A percentile compares a stretch with the other conserved stretches of the same genome.
phyloP scores from a whole-genome alignment of 64 coral and sea anemone species.

The Stichodactyla helianthus region DNA sequence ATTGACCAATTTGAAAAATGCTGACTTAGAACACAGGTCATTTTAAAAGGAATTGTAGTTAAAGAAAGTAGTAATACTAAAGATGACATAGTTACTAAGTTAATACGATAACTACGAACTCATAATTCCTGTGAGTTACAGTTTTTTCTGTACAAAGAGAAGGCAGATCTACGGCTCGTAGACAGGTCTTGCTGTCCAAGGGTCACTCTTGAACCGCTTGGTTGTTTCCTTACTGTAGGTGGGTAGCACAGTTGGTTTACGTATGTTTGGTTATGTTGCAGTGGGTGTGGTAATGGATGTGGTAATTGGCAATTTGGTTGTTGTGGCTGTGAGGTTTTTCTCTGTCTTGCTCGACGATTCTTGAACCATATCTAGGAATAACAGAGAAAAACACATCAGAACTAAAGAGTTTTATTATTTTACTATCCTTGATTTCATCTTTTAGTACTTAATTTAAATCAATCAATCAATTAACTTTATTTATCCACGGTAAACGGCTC shows the following conservation, averaged over 20 bases:
- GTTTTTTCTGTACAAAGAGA: neutral
- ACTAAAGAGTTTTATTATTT: too few relatives aligned
- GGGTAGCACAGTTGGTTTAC: neutral
- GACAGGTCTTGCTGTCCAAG: neutral
- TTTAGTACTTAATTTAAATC: too few relatives aligned
- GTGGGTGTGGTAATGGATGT: neutral
- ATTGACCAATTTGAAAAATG: too few relatives aligned
- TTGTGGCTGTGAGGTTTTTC: neutral
- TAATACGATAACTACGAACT: too few relatives aligned
- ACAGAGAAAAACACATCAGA: neutral
- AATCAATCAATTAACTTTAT: too few relatives aligned
- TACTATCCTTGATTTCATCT: too few relatives aligned
- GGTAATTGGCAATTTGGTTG: neutral
- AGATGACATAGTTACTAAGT: too few relatives aligned
- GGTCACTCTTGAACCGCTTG: neutral
- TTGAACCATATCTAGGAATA: neutral
- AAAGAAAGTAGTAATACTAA: too few relatives aligned
- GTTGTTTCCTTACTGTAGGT: neutral
- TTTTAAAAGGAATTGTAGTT: too few relatives aligned
- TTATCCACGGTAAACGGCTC: too few relatives aligned
- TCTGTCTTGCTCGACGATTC: neutral
- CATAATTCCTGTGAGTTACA: neutral
- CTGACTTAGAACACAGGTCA: too few relatives aligned
- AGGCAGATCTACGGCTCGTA: neutral
- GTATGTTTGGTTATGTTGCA: neutral